These are phyloP conservation scores for Aproaerema taeniolella DNA, from an alignment of 2,888 invertebrate species.

Conservation along the genomic window DNA sequence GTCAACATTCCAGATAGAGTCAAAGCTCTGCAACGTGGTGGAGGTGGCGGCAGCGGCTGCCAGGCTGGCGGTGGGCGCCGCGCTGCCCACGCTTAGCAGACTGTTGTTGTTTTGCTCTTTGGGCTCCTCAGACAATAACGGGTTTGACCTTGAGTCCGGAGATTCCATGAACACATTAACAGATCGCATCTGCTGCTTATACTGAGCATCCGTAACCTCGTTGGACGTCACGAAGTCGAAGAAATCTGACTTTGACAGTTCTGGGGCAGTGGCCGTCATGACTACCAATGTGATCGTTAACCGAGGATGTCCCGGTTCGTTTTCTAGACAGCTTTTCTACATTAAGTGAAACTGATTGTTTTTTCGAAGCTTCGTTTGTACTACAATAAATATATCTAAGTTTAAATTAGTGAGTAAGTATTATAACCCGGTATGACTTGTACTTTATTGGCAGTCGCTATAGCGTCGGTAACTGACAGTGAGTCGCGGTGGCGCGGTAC, in stretches of 20 bases:
- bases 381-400: slow-evolving; percentile 68
- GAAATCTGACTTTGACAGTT: slow-evolving; percentile 91
- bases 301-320: slow-evolving; percentile 58
- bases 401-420: slow-evolving; percentile 51
- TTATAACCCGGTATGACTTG: slow-evolving; percentile 72
- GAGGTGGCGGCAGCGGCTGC: slow-evolving; percentile 57
- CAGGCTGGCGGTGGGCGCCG: slow-evolving; percentile 44
- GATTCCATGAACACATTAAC: slow-evolving; percentile 82
- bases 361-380: slow-evolving; percentile 55
- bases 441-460: slow-evolving; percentile 75
- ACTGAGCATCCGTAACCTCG: slow-evolving; percentile 83
- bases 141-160: slow-evolving; percentile 69
- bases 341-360: slow-evolving; percentile 35
- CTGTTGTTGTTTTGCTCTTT: slow-evolving; percentile 81
- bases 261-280: slow-evolving; percentile 91
- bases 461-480: slow-evolving; percentile 70
- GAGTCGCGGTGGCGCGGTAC: slow-evolving; percentile 34
- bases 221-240: slow-evolving; percentile 93
- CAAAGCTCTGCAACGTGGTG: slow-evolving; percentile 71
- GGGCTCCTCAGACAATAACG: slow-evolving; percentile 69
- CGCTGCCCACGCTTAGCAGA: slow-evolving; percentile 53
- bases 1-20: slow-evolving; percentile 82
- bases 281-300: slow-evolving; percentile 81
- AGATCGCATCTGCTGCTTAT: slow-evolving; percentile 82
- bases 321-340: slow-evolving; percentile 41